Conservation (phyloP, 92 coral and sea anemone genomes). For the Porites rus region DNA sequence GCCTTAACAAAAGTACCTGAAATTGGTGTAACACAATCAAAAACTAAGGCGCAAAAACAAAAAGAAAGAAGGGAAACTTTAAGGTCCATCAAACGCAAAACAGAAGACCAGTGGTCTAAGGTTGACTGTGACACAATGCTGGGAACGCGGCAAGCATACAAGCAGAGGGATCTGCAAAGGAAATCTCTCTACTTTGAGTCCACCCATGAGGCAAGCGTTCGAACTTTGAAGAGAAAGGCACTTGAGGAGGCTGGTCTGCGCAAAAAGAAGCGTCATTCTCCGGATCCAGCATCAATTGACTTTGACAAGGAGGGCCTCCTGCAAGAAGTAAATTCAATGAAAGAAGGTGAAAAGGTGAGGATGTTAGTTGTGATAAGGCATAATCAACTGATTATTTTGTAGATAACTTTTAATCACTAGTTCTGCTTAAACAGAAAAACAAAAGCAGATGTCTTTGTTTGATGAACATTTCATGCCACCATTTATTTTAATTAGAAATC, state of each 20-base stretch:
- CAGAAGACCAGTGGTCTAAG: not conserved
- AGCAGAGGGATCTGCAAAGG: not conserved
- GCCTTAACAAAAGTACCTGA: conserved; percentile 5
- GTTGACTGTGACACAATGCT: not conserved
- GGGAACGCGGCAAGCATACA: too few relatives aligned
- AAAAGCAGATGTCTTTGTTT: not conserved
- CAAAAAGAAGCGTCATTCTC: not conserved
- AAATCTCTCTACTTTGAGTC: conserved; percentile 3
- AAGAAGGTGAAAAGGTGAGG: not conserved
- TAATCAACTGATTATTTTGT: not conserved
- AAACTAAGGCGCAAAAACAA: conserved; percentile 3
- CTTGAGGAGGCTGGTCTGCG: not conserved
- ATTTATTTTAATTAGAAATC: not conserved
- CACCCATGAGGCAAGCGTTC: not conserved
- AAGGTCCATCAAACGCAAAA: not conserved
- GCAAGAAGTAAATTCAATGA: not conserved
- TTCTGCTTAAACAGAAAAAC: not conserved
- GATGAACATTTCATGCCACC: not conserved
- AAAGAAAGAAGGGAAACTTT: not conserved
- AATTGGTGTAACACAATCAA: not conserved
- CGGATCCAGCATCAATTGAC: too few relatives aligned
- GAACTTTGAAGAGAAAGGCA: not conserved
- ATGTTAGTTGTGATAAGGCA: not conserved
- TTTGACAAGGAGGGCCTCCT: not conserved
- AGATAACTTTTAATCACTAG: too few relatives aligned